Base-by-base conservation (phyloP, 2,113 vertebrate species). In the Potamarius usumacintae region DNA sequence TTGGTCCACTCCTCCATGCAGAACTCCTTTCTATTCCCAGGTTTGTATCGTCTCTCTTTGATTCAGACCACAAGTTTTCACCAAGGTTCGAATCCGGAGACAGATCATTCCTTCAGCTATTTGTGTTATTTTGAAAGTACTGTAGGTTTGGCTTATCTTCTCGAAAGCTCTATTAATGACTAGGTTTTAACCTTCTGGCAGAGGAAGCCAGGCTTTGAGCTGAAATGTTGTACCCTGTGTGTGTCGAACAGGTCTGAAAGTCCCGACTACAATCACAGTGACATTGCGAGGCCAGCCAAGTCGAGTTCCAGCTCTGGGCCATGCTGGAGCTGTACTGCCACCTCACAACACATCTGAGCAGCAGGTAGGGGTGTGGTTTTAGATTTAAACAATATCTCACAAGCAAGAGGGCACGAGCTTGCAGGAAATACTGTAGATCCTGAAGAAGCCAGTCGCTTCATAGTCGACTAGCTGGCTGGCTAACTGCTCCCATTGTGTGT, bases 181-280 rank as follows among this genome's bases (percentile, higher is more conserved):
- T 12, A 17, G 14, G 53, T 17, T 80, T 27, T 34, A 80, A 30
- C n/a, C n/a, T 80, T 11, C 7, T 80, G 18, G 78, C 14, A 58
- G n/a, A 58, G 53, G n/a, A n/a, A 58, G 34, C 53, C 77, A 58
- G 15, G 11, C 58, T 79, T 80, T 58, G 0, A 25, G 48, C 1
- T 27, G 62, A 67, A 52, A 48, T n/a, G 2, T 58, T 42, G 42
- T 4, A 42, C 42, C 42, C 42, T 93, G 87, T 94, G 88, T 94
- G 88, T 93, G 90, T 85, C 90, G 88, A 89, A 85, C 92, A 97
- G 97, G 97, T 88, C 94, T 97, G 90, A 99, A 99, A 94, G 96
- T 96, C 12, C 97, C 97, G 0, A 97, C 97, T 0, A 97, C 97
- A 84, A 98, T 99, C 84, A 99, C 97, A 0, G 96, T 99, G 94